Base-by-base conservation (phyloP, 2,797 vertebrate genomes). In the Uromys caudimaculatus region DNA sequence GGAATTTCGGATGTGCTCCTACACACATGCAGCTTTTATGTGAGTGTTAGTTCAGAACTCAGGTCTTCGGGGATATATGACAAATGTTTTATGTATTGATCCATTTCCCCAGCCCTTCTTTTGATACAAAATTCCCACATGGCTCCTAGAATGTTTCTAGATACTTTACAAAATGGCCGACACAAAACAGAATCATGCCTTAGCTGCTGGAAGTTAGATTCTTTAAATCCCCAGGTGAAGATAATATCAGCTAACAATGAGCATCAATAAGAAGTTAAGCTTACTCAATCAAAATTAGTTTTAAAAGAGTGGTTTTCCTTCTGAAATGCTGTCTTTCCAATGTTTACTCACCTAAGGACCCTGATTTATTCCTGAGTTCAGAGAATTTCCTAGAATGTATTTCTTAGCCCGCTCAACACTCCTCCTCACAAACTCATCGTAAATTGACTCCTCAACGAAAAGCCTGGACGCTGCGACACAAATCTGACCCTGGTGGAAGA, bases 401-500 rank as follows among this genome's bases (percentile, higher is more conserved):
- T 98, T 99, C 95, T 98, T 99, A 89, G 99, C 99, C 89, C 98
- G 98, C 56, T 99, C 99, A 84, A 99, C 98, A 77, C 99, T 99
- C 73, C 97, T 98, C 6, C 95, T 97, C 89, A 99, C 99, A 98
- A 99, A 99, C 95, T 99, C 99, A 1, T 99, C 98, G 0, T 99
- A 99, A 97, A 99, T 98, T 0, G 99, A 97, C 87, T 99, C 99
- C 97, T 99, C 99, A 89, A 99, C 99, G 97, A 99, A 99, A 97
- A 99, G 98, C 84, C 99, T 98, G 94, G 99, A 99, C 64, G 99
- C 99, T 47, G 99, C 99, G 96, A 99, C 96, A 50, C 99, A 99
- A 47, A 99, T 99, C 44, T 99, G 99, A 14, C 99, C 99, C 94
- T 99, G 99, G 97, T 99, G 99, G 87, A 99, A 99, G 98, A 99